These are phyloP conservation scores for Aurelia sp. DNA, from an alignment of 30 jellyfish, hydroid and myxozoan genomes.

Conservation along the genomic window DNA sequence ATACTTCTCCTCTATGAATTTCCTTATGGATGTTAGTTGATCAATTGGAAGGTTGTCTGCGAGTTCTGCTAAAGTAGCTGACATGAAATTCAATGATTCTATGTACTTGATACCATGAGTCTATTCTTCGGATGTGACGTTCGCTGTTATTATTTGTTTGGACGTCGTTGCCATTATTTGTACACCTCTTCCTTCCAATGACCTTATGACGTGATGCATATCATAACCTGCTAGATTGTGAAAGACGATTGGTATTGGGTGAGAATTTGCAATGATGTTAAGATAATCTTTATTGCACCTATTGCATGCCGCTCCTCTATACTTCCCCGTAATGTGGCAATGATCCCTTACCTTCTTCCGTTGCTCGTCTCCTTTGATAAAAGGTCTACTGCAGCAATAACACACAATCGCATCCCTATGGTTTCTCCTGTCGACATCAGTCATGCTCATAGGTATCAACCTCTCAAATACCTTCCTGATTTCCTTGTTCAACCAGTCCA, in stretches of 20 bases:
- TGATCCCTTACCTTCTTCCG: constrained; percentile 18
- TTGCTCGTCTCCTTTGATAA: not conserved
- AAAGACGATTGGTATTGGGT: constrained; percentile 20
- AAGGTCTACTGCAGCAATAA: not conserved
- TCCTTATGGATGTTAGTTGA: not conserved
- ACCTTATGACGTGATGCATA: constrained; percentile 9
- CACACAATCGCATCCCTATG: not conserved
- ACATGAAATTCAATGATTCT: not conserved
- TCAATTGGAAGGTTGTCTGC: constrained; percentile 5
- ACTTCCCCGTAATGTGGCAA: constrained; percentile 24
- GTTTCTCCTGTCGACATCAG: not conserved
- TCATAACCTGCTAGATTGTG: constrained; percentile 49
- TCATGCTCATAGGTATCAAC: not conserved
- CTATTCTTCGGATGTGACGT: not conserved
- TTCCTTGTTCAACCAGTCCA: not conserved
- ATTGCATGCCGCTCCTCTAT: constrained; percentile 11
- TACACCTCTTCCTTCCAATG: not conserved
- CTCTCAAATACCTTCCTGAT: not conserved
- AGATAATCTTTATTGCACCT: too few species aligned
- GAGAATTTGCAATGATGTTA: too few species aligned
- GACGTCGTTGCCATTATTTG: not conserved
- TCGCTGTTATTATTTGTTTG: not conserved
- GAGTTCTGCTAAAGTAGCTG: not conserved
- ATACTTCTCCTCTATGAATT: not conserved
- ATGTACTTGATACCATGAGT: constrained; percentile 2